Conservation (phyloP, 2,113 vertebrate species). For the Malurus alboscapulatus region DNA sequence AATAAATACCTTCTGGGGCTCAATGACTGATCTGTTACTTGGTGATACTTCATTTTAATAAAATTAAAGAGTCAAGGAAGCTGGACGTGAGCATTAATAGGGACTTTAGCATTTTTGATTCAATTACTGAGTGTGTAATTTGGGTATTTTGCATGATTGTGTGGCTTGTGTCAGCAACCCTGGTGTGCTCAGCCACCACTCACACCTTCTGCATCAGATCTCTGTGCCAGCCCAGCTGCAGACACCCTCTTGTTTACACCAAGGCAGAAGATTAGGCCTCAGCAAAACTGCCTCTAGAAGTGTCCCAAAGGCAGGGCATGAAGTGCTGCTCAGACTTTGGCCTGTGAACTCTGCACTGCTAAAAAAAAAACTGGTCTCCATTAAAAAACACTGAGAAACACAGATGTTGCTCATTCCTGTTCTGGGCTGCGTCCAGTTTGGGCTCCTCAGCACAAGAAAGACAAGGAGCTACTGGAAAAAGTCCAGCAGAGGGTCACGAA, state of each 20-base stretch:
- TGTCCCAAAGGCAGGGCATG: not conserved
- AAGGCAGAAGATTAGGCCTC: not conserved
- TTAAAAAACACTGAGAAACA: rapidly evolving
- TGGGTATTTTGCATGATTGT: rapidly evolving
- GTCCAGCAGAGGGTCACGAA: not conserved
- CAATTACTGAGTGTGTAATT: not conserved
- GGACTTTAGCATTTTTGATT: not conserved
- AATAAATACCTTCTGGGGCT: not conserved
- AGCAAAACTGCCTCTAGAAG: not conserved
- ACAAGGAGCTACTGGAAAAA: not conserved
- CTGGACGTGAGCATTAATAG: rapidly evolving
- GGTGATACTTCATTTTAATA: not conserved
- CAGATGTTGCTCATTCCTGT: rapidly evolving
- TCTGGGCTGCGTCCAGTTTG: not conserved
- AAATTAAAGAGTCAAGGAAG: not conserved
- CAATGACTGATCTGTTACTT: not conserved
- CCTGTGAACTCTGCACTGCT: not conserved
- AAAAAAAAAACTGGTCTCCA: not conserved
- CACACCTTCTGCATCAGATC: not conserved
- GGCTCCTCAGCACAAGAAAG: not conserved
- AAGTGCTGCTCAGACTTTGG: not conserved
- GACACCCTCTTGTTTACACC: rapidly evolving
- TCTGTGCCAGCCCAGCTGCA: not conserved
- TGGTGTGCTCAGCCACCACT: not conserved
- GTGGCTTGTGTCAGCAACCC: not conserved